Conservation (phyloP, 2,113 vertebrate species). For the Sisor rabdophorus region DNA sequence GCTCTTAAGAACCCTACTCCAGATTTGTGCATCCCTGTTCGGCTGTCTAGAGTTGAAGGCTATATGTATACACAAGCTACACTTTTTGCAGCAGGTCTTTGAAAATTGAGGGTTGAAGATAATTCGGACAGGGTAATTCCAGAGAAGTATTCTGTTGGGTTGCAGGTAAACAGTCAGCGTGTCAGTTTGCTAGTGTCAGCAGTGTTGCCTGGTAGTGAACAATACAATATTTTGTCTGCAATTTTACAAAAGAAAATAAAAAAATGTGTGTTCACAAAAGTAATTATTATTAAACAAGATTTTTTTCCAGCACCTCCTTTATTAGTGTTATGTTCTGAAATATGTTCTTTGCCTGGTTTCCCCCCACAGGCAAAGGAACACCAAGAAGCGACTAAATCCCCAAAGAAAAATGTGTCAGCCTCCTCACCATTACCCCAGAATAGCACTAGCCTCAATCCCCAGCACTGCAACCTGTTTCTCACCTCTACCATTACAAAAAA, state of each 20-base stretch:
- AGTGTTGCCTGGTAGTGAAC: neutral
- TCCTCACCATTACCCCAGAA: slow-evolving; percentile 44
- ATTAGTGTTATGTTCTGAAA: slow-evolving; percentile 43
- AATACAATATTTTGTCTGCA: no score
- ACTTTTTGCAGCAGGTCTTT: neutral
- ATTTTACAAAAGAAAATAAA: no score
- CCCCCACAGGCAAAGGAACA: slow-evolving; percentile 71
- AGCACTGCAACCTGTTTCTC: slow-evolving; percentile 81
- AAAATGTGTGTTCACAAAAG: neutral
- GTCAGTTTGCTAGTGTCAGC: neutral
- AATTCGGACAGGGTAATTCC: slow-evolving; percentile 2
- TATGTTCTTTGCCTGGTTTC: slow-evolving; percentile 49
- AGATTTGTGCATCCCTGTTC: neutral
- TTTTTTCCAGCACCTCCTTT: neutral
- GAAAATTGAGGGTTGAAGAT: neutral
- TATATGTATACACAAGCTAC: neutral
- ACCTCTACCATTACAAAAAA: slow-evolving; percentile 79
- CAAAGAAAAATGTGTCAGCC: slow-evolving; percentile 74
- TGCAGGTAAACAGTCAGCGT: no score
- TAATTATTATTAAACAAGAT: neutral
- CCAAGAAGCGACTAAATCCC: slow-evolving; percentile 74
- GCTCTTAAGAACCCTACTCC: neutral
- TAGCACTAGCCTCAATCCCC: slow-evolving; percentile 74
- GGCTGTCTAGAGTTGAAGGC: neutral
- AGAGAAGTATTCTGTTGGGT: neutral